phyloP scores from a whole-genome alignment of 2,113 vertebrate genomes.

The Silurus glanis region DNA sequence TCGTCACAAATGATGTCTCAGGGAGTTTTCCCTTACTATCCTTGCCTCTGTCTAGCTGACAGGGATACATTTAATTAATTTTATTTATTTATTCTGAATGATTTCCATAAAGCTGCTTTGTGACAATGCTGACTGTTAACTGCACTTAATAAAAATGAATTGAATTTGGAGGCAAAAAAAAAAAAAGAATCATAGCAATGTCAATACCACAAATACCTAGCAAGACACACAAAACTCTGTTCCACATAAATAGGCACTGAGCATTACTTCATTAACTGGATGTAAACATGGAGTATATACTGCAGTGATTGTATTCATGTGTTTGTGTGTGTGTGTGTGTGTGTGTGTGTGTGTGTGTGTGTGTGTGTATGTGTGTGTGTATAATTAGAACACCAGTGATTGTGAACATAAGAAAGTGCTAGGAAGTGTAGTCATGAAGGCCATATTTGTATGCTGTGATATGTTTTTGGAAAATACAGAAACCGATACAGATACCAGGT shows the following conservation, averaged over 20 bases:
- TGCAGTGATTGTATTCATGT: too few relatives aligned
- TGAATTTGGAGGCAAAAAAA: not conserved
- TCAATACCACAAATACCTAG: not conserved
- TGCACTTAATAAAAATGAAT: too few relatives aligned
- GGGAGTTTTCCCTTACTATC: too few relatives aligned
- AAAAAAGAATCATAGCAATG: not conserved
- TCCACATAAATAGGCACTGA: not conserved
- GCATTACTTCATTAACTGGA: not conserved
- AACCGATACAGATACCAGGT: not conserved
- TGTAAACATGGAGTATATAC: not conserved
- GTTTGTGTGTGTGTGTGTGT: too few relatives aligned
- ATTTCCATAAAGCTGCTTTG: too few relatives aligned
- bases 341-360: too few relatives aligned
- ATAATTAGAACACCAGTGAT: not conserved
- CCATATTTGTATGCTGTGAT: not conserved
- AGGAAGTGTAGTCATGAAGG: not conserved
- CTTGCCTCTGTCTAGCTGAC: too few relatives aligned
- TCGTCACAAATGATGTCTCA: too few relatives aligned
- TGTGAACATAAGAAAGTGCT: not conserved
- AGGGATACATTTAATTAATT: too few relatives aligned
- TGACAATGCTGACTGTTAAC: too few relatives aligned
- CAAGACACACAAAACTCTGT: not conserved
- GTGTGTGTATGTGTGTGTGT: not conserved
- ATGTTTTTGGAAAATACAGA: not conserved
- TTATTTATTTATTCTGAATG: too few relatives aligned